Base-by-base conservation (phyloP, 2,888 invertebrate species). In the Cyaniris semiargus region DNA sequence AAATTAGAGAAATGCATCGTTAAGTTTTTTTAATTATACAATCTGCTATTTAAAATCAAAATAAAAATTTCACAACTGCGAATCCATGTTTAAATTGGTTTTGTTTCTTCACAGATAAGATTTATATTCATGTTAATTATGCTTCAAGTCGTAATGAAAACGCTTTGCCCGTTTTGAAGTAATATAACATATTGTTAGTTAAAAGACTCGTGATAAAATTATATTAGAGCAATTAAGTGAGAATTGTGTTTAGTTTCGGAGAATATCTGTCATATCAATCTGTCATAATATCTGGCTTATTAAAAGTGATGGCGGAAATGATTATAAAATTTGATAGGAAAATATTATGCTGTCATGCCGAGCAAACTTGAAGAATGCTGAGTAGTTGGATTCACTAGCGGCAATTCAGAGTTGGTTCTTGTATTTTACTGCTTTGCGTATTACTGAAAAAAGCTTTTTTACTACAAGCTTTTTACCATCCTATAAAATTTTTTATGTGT, bases 101-200 rank as follows among this genome's bases (percentile, higher is more conserved):
- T 31, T 66, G 15, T 66, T 66, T 66, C 66, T 66, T 66, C 66
- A 66, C 27, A 31, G 66, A 27, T 66, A 66, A 66, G 66, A 66
- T 66, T 66, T 66, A 66, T 66, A 66, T 66, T 66, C 6, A 66
- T 66, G 66, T 31, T 66, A 66, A 66, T 66, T 66, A 66, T 2
- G 27, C 7, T 31, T 15, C 66, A 66, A 27, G 1, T 31, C 15
- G 1, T 27, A 66, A 31, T 15, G 66, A 66, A 66, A 60, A 60
- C 10, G 23, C 21, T 60, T 66, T 66, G 13, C 13, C 27, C 23
- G 27, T 66, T 66, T 66, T 66, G 15, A 18, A 15, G 66, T 31
- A 66, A 66, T 66, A 18, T 66, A 27, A 13, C 23, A 66, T 66
- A n/a, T n/a, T n/a, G 3, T 66, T 3, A 66, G 23, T 27, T 23